Evolutionary conservation across 2,113 vertebrate genomes (phyloP).

Genomic region (Passer domesticus): DNA sequence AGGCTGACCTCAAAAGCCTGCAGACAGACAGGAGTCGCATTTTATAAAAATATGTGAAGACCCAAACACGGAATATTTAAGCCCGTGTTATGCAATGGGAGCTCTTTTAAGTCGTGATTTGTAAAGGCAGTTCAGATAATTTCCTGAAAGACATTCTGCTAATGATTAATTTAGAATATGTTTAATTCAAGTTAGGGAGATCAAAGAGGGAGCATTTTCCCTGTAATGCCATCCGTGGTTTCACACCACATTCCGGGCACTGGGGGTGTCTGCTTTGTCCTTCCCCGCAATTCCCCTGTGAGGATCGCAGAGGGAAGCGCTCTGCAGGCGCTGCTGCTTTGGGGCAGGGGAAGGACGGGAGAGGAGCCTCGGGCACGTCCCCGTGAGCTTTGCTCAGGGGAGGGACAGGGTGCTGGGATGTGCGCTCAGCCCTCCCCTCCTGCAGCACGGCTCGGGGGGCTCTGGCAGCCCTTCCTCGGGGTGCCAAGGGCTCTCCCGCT

Average conservation of each 20-base stretch:
- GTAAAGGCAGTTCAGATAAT: slow-evolving; percentile 24
- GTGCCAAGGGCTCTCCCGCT: no score
- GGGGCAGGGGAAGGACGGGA: not conserved
- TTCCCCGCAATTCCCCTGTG: not conserved
- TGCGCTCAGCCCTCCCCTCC: rapidly evolving
- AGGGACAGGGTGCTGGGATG: rapidly evolving
- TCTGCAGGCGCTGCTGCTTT: not conserved
- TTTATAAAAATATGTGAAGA: not conserved
- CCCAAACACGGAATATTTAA: not conserved
- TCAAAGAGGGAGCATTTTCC: slow-evolving; percentile 34
- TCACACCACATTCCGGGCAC: not conserved
- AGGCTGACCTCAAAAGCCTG: not conserved
- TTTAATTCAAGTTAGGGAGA: slow-evolving; percentile 62
- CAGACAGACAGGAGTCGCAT: not conserved
- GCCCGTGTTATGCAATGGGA: not conserved
- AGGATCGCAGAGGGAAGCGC: not conserved
- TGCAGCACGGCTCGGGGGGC: rapidly evolving
- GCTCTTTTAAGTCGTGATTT: slow-evolving; percentile 43
- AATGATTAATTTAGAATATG: slow-evolving; percentile 58
- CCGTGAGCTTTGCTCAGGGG: not conserved
- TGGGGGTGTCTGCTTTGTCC: not conserved
- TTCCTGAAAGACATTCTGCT: slow-evolving; percentile 37
- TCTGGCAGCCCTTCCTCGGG: not conserved
- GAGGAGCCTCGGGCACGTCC: not conserved
- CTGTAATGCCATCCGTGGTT: not conserved